Evolutionary conservation across 2,797 vertebrate species (phyloP).

Genomic region (Numenius phaeopus): DNA sequence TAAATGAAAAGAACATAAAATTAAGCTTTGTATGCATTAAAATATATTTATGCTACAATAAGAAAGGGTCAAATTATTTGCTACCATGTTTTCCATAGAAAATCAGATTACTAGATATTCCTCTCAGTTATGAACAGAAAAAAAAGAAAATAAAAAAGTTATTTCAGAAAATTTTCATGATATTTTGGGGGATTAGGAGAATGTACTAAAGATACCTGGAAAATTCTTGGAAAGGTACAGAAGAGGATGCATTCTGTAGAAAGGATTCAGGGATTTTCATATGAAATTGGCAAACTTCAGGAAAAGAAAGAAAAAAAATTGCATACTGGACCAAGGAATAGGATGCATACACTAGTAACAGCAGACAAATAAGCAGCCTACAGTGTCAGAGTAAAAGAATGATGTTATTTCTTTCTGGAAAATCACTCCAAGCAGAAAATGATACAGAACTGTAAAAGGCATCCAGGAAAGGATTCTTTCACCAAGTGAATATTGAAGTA

Average conservation of each 20-base stretch:
- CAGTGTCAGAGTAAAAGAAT: neutral
- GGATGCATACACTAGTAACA: neutral
- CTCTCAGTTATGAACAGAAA: neutral
- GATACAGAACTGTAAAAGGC: neutral
- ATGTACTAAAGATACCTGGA: neutral
- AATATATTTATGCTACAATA: neutral
- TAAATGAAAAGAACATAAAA: neutral
- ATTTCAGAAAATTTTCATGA: neutral
- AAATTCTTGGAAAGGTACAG: neutral
- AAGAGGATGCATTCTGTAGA: neutral
- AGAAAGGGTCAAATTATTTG: neutral
- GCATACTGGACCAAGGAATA: neutral
- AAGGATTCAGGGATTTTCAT: neutral
- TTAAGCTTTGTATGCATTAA: neutral
- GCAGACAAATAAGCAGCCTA: neutral
- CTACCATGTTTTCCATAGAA: neutral
- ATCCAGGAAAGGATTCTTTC: neutral
- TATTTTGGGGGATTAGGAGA: rapidly evolving
- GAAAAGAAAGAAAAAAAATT: neutral
- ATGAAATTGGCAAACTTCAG: neutral
- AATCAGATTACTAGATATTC: neutral
- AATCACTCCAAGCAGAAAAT: neutral
- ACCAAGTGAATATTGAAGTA: neutral
- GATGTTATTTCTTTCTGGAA: neutral
- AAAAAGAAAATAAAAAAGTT: neutral